Percentiles rank a stretch among this genome's conserved stretches.
Conservation (phyloP, 1,140 invertebrate species). For the Parasteatoda tepidariorum region DNA sequence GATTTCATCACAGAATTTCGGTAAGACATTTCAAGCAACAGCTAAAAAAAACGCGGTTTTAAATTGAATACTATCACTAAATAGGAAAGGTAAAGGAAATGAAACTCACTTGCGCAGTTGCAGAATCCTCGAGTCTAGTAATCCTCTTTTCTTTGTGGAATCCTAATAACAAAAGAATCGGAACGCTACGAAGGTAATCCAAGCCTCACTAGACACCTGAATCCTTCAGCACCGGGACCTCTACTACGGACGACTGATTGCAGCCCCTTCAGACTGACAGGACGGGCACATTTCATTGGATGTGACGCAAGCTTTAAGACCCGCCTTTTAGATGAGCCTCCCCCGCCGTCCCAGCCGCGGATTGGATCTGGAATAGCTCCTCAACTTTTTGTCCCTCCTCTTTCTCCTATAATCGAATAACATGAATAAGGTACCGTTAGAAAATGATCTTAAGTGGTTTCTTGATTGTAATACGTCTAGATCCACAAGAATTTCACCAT, state of each 20-base stretch:
- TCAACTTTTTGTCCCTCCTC: neutral
- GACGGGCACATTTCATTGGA: slow-evolving; percentile 5
- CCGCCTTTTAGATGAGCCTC: slow-evolving; percentile 32
- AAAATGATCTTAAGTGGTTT: neutral
- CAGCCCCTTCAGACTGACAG: slow-evolving; percentile 5
- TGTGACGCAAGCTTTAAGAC: slow-evolving; percentile 9
- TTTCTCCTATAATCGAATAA: neutral
- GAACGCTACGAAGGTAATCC: slow-evolving; percentile 24
- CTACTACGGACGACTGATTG: slow-evolving; percentile 54
- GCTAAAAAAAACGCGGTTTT: too few relatives aligned
- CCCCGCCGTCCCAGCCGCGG: slow-evolving; percentile 41
- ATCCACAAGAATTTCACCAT: too few relatives aligned
- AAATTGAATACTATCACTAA: neutral
- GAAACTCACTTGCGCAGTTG: slow-evolving; percentile 32
- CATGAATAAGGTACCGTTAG: slow-evolving; percentile 1
- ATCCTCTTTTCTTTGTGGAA: slow-evolving; percentile 22
- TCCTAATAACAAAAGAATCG: neutral
- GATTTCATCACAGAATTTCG: too few relatives aligned
- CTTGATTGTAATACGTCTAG: too few relatives aligned
- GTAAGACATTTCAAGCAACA: too few relatives aligned
- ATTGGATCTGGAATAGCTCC: slow-evolving; percentile 13
- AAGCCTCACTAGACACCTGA: slow-evolving; percentile 30
- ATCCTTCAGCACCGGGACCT: slow-evolving; percentile 26
- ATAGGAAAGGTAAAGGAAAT: neutral
- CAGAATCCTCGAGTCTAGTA: slow-evolving; percentile 2